Conservation (phyloP, 1,140 invertebrate genomes). For the Drosophila arizonae region DNA sequence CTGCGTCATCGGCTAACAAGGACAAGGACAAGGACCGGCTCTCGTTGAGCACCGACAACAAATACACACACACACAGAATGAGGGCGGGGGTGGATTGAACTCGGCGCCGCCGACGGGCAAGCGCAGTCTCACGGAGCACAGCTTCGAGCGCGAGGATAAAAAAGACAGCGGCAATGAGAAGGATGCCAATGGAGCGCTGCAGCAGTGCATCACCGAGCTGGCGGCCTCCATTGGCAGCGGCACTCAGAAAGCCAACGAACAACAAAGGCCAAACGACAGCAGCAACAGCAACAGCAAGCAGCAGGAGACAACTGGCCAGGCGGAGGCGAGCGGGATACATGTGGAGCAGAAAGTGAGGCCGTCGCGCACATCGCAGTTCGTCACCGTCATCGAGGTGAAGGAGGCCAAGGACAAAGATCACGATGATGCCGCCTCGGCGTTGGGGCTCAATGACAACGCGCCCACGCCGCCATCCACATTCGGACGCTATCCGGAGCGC, state of each 20-base stretch:
- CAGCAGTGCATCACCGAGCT: slow-evolving; percentile 87
- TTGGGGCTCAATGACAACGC: slow-evolving; percentile 20
- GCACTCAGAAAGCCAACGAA: slow-evolving; percentile 54
- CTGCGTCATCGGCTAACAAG: slow-evolving; percentile 31
- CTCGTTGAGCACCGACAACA: slow-evolving; percentile 79
- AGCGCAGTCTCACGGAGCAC: slow-evolving; percentile 58
- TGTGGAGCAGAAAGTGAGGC: slow-evolving; percentile 19
- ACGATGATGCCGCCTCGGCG: slow-evolving; percentile 33
- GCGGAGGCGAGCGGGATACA: slow-evolving; percentile 3
- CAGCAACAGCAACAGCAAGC: background rate
- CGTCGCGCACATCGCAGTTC: slow-evolving; percentile 87
- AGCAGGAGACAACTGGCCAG: slow-evolving; percentile 3
- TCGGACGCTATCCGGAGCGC: slow-evolving; percentile 51
- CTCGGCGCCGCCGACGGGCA: slow-evolving; percentile 53
- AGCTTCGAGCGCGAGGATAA: slow-evolving; percentile 74
- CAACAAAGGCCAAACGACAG: slow-evolving; percentile 35
- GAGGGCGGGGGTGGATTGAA: slow-evolving; percentile 47
- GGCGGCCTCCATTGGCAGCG: slow-evolving; percentile 83
- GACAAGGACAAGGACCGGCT: slow-evolving; percentile 75
- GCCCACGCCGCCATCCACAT: slow-evolving; percentile 59
- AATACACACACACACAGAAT: slow-evolving; percentile 67
- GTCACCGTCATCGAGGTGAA: slow-evolving; percentile 95
- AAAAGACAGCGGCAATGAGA: slow-evolving; percentile 78
- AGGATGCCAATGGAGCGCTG: slow-evolving; percentile 76
- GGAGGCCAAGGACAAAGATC: slow-evolving; percentile 82